phyloP scores from a whole-genome alignment of 2,888 invertebrate genomes.

The Pharmacophagus antenor region DNA sequence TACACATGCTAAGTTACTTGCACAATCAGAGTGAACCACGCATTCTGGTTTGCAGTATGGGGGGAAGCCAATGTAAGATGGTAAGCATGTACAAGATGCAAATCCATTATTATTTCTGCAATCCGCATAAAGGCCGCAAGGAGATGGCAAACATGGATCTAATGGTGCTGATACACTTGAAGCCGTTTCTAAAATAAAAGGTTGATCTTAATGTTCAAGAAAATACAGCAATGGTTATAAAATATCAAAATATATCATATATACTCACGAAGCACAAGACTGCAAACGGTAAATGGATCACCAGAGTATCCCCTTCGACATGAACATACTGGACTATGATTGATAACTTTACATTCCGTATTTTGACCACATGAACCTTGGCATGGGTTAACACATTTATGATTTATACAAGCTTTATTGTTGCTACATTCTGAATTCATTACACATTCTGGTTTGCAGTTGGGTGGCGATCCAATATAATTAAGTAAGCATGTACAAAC shows the following conservation, averaged over 20 bases:
- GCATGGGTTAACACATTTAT: conserved; percentile 86
- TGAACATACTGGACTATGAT: conserved; percentile 87
- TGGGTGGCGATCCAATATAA: conserved; percentile 84
- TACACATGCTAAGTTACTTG: conserved; percentile 83
- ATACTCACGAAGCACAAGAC: conserved; percentile 78
- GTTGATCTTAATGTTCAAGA: conserved; percentile 16
- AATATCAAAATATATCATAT: neutral
- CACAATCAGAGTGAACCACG: conserved; percentile 83
- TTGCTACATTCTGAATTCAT: conserved; percentile 84
- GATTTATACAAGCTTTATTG: conserved; percentile 84
- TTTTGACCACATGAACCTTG: conserved; percentile 84
- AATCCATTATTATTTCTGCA: conserved; percentile 86
- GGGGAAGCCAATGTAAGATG: conserved; percentile 83
- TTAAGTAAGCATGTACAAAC: conserved; percentile 86
- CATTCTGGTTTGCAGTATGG: conserved; percentile 85
- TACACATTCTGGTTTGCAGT: conserved; percentile 84
- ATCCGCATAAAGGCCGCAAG: conserved; percentile 87
- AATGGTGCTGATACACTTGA: conserved; percentile 59
- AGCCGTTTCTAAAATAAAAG: conserved; percentile 48
- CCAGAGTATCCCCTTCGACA: conserved; percentile 85
- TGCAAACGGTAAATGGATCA: conserved; percentile 84
- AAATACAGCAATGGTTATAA: no score
- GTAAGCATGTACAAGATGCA: conserved; percentile 86
- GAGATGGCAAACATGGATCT: conserved; percentile 87
- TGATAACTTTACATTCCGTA: conserved; percentile 85